Conservation (phyloP, 1,140 invertebrate species). For the Rhyacophila brunnea region DNA sequence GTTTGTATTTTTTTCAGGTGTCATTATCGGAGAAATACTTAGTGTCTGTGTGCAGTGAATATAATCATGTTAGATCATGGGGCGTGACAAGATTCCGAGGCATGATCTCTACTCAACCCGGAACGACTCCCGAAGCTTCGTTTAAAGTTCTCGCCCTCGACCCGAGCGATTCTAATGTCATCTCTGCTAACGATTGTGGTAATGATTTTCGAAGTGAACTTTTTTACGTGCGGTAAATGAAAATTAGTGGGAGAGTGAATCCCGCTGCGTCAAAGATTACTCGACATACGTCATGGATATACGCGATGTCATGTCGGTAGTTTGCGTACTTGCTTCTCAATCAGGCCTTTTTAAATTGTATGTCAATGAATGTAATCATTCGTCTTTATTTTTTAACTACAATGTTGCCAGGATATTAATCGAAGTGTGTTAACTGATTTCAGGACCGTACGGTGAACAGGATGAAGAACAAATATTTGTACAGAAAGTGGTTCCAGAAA, state of each 20-base stretch:
- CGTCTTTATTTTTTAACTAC: no score
- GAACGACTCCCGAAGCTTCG: conserved; percentile 92
- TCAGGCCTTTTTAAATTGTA: no score
- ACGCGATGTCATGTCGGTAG: no score
- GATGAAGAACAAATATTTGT: conserved; percentile 98
- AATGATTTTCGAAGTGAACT: conserved; percentile 38
- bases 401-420: no score
- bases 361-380: neutral
- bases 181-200: conserved; percentile 69
- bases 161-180: conserved; percentile 53
- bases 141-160: conserved; percentile 95
- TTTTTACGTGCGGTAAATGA: no score
- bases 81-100: conserved; percentile 91
- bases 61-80: conserved; percentile 97
- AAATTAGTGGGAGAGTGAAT: no score
- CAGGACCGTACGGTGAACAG: conserved; percentile 95
- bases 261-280: no score
- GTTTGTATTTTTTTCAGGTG: conserved; percentile 59
- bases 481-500: conserved; percentile 96
- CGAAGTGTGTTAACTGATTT: conserved; percentile 3
- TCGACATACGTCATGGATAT: no score
- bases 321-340: no score
- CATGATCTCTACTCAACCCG: conserved; percentile 97
- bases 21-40: conserved; percentile 95
- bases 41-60: conserved; percentile 96